Evolutionary conservation across 2,797 vertebrate species (phyloP), one percentile per base, ranked within the genome.

Genomic region (Arrhamphus sclerolepis): DNA sequence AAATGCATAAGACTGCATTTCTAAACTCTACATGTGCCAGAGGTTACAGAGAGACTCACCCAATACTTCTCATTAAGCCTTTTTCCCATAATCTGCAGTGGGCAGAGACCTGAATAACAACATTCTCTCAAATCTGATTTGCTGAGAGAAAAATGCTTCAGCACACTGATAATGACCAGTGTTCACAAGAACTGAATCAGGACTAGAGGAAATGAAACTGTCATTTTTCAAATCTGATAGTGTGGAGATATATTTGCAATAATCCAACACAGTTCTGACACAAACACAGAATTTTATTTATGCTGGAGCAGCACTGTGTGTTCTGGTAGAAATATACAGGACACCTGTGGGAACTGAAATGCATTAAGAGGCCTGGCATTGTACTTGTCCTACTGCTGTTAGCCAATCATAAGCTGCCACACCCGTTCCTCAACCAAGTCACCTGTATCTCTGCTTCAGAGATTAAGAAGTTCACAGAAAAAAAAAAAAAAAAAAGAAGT

Each of bases 61-160:
- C 34, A 46, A 11, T 21, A 21, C 20, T 46, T 46, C 20, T 22
- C 43, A 46, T 14, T 10, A 44, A 46, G 43, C 21, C 8, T 0
- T 20, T 21, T 40, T 70, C 39, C 57, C 39, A 55, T 75, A 56
- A 78, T 66, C 70, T 51, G 48, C 26, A 59, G 51, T 78, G 49
- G 71, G 52, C 72, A 74, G 52, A 55, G 86, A 82, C 82, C 79
- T 75, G 82, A 75, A 65, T 26, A 61, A 68, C 82, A 16, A 20
- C 83, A 81, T 76, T 52, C n/a, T 78, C 48, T 62, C n/a, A 75
- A 64, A 81, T 86, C 52, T 56, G 78, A 88, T 78, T 71, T 51
- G 72, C 61, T 59, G 49, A 77, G 63, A 71, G 80, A 52, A 62
- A 75, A 70, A 59, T 80, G 72, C 2, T 80, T 78, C 61, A 85